phyloP scores from a whole-genome alignment of 2,113 vertebrate genomes.

The Clinocottus analis region DNA sequence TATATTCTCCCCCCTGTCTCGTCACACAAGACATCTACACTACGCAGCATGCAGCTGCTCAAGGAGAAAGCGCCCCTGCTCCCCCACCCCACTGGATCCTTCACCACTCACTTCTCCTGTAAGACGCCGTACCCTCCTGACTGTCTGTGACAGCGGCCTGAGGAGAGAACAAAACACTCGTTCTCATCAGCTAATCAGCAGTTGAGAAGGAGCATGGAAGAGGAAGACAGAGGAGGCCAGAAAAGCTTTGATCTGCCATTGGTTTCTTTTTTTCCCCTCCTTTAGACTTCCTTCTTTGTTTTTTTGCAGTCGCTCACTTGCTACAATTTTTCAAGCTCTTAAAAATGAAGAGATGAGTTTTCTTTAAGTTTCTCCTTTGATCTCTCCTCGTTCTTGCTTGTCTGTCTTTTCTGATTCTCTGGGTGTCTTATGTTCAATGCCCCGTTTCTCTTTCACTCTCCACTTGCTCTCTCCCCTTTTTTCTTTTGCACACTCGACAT shows the following conservation, averaged over 20 bases:
- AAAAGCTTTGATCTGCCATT: constrained; percentile 37
- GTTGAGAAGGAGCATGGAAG: constrained; percentile 15
- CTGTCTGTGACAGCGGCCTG: constrained; percentile 29
- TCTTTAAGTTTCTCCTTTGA: constrained; percentile 52
- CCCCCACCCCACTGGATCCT: not conserved
- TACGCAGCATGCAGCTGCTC: not conserved
- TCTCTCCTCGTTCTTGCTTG: constrained; percentile 28
- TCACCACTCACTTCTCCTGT: constrained; percentile 3
- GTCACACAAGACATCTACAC: not conserved
- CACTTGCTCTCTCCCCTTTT: constrained; percentile 21
- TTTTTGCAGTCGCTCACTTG: constrained; percentile 8
- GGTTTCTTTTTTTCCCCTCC: not conserved
- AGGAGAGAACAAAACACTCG: constrained; percentile 36
- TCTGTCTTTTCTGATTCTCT: constrained; percentile 33
- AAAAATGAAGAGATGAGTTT: constrained; percentile 30
- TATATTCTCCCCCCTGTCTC: constrained; percentile 3
- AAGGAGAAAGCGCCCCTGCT: not conserved
- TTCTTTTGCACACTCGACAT: constrained; percentile 25
- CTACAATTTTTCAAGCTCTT: constrained; percentile 27
- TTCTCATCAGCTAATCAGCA: constrained; percentile 44
- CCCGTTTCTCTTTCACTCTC: constrained; percentile 12
- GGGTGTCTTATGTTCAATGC: not conserved
- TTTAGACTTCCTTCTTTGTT: constrained; percentile 16
- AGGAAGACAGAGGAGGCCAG: not conserved
- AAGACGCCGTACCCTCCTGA: constrained; percentile 8